phyloP scores from a whole-genome alignment of 2,113 vertebrate species.

The Tachycineta bicolor region DNA sequence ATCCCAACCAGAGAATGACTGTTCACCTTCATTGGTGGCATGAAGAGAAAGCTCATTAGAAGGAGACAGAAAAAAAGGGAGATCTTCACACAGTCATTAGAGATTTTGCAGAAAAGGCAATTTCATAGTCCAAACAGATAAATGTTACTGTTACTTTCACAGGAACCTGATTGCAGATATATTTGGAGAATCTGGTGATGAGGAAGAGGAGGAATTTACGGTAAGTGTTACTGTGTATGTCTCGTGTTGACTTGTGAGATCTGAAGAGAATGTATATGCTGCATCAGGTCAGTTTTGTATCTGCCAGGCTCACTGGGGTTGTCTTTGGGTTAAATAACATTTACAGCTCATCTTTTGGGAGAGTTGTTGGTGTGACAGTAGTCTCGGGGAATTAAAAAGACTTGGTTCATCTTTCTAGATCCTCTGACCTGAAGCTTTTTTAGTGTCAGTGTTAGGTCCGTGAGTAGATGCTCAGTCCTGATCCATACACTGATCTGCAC shows the following conservation, averaged over 20 bases:
- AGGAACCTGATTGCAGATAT: conserved; percentile 99
- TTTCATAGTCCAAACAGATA: background rate
- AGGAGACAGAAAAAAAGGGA: background rate
- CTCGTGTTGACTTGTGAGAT: background rate
- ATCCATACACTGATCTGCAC: background rate
- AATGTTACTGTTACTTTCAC: conserved; percentile 13
- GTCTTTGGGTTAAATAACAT: background rate
- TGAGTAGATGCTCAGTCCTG: background rate
- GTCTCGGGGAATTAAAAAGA: background rate
- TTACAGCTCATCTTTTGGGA: background rate
- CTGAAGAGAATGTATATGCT: background rate
- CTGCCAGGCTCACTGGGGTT: background rate
- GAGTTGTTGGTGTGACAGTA: background rate
- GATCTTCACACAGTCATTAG: background rate
- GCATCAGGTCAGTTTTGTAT: background rate
- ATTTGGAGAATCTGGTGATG: conserved; percentile 98
- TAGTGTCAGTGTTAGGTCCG: background rate
- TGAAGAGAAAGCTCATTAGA: background rate
- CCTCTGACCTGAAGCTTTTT: background rate
- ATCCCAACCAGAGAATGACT: background rate
- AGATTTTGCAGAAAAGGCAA: background rate
- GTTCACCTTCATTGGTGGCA: background rate
- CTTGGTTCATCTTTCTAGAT: background rate
- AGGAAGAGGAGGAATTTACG: conserved; percentile 97
- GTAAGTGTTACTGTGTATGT: conserved; percentile 71